Evolutionary conservation across 2,888 invertebrate genomes (phyloP).

Genomic region (Gerosis bhagava): DNA sequence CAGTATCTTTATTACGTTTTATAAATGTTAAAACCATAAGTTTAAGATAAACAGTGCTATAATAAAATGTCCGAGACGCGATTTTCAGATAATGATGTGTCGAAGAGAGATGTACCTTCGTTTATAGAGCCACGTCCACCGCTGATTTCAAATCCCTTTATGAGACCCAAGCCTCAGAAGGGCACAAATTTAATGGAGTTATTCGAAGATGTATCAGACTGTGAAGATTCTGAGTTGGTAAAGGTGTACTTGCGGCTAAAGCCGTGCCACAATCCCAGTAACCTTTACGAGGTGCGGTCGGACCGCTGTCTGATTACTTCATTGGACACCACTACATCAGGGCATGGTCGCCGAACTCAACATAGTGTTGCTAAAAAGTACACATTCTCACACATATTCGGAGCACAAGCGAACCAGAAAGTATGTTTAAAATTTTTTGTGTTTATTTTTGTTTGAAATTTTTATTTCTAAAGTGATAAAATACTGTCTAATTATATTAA

Average conservation of each 20-base stretch:
- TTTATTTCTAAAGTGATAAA: too few relatives aligned
- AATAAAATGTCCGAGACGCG: slow-evolving; percentile 49
- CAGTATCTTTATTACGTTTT: too few relatives aligned
- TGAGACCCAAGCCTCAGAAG: slow-evolving; percentile 69
- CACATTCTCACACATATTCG: slow-evolving; percentile 70
- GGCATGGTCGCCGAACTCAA: slow-evolving; percentile 65
- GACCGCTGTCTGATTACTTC: slow-evolving; percentile 65
- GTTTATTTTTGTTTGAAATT: too few relatives aligned
- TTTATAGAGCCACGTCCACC: slow-evolving; percentile 74
- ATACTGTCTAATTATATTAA: too few relatives aligned
- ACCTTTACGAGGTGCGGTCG: slow-evolving; percentile 63
- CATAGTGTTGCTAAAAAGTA: slow-evolving; percentile 75
- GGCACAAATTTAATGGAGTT: slow-evolving; percentile 65
- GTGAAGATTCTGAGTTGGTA: slow-evolving; percentile 65
- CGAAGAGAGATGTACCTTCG: slow-evolving; percentile 66
- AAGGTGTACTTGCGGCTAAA: slow-evolving; percentile 81
- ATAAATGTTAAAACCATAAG: too few relatives aligned
- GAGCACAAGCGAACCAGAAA: slow-evolving; percentile 56
- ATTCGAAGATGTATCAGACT: slow-evolving; percentile 64
- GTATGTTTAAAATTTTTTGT: too few relatives aligned
- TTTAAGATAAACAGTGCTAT: too few relatives aligned
- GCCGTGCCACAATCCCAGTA: slow-evolving; percentile 57
- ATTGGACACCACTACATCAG: slow-evolving; percentile 61
- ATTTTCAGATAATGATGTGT: slow-evolving; percentile 53
- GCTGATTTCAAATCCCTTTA: slow-evolving; percentile 67